Base-by-base conservation (phyloP, 1,140 invertebrate genomes). In the Drosophila sechellia region DNA sequence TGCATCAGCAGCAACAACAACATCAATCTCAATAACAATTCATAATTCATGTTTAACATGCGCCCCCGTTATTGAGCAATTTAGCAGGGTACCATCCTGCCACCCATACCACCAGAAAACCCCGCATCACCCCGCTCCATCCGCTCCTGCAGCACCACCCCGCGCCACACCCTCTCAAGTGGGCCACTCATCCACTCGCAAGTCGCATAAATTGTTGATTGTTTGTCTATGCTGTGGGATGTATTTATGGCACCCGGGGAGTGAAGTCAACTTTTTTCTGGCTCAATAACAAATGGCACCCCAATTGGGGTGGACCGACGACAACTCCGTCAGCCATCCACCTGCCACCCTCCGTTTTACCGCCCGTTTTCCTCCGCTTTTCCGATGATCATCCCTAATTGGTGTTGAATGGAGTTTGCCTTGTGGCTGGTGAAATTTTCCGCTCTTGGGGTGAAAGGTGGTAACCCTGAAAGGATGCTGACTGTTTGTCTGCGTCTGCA, bases 21-120 rank as follows among this genome's bases (percentile, higher is more conserved):
- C 83, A 91, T 91, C 90, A 90, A 91, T 91, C 90, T 91, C 86
- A 91, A 91, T 91, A 91, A 91, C 86, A 91, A 90, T 91, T 91
- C 90, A 91, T 91, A 91, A 91, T 91, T 91, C 90, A 91, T 91
- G 90, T 90, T 91, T 89, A 91, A 91, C 90, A 90, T 85, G 81
- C 77, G 71, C 76, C 58, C 75, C 59, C 77, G 61, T 64, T 79
- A 56, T 77, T 71, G 69, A 89, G 76, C 83, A 89, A 87, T 83
- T 83, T 83, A 66, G 72, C 79, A 89, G 43, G 37, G 40, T 54
- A 42, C 60, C 45, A 40, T 53, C 48, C 64, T 31, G 48, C 70
- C 22, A 39, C 49, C 40, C 63, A 48, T 60, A 46, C 50, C 61
- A 48, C n/a, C n/a, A n/a, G n/a, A n/a, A n/a, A n/a, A 49, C 58